Base-by-base conservation (phyloP, 2,113 vertebrate species). In the Chiloscyllium plagiosum region DNA sequence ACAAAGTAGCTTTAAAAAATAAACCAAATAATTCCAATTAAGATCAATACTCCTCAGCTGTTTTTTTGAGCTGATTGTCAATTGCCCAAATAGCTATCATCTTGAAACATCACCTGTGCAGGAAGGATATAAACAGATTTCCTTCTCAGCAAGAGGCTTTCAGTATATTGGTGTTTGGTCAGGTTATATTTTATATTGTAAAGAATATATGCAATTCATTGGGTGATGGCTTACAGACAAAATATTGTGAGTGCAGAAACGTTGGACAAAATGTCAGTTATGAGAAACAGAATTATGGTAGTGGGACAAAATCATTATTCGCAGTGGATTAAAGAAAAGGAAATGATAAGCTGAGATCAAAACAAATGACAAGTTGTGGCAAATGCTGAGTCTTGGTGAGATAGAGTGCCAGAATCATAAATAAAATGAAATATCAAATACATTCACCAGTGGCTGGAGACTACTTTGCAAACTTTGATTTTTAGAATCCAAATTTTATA, bases 91-190 rank as follows among this genome's bases (percentile, higher is more conserved):
- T 56, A 56, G 50, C 50, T 89, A 29, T 8, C 47, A 89, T 89
- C 50, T 56, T 89, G 47, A 89, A 89, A 56, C 29, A 56, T 56
- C 10, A 50, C 86, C 22, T 56, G 29, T 56, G 86, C 29, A 26
- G 86, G 56, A 89, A 87, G 6, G 15, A 56, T 4, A 13, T 56
- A 89, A 89, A 50, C 52, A 26, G 86, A 89, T 89, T 50, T 89
- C 86, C 52, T 50, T 89, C 56, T 89, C 56, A 89, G 86, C 50
- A 89, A 89, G 52, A 89, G 52, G 86, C 86, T 89, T 89, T 89
- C 22, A 19, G 56, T 89, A 89, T 50, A 89, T 50, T 89, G 47
- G 24, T 24, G 50, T 52, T 89, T 15, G 42, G 1, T 89, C 86
- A 89, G 86, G 4, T 52, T 12, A 26, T 56, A 50, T 89, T 87